Percentiles rank a stretch among this genome's conserved stretches.
Evolutionary conservation across 92 coral and sea anemone genomes (phyloP).

Genomic region (Phenganax marumi): DNA sequence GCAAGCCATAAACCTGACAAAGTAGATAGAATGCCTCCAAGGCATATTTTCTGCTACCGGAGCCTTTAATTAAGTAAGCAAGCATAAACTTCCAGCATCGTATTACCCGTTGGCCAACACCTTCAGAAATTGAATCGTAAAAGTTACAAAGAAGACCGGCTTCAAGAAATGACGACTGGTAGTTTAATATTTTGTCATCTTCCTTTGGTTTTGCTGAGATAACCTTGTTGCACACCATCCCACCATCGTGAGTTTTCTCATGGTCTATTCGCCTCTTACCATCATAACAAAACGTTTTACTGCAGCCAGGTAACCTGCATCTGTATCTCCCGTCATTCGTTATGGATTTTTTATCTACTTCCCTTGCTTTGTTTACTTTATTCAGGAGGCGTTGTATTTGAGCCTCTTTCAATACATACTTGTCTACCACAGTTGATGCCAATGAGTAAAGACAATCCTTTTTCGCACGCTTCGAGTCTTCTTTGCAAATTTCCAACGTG

Average conservation of each 20-base stretch:
- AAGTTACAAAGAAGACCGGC: background rate
- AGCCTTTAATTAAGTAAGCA: slow-evolving; percentile 54
- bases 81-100: slow-evolving; percentile 55
- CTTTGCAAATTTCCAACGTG: background rate
- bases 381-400: background rate
- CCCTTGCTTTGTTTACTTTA: background rate
- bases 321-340: background rate
- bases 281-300: slow-evolving; percentile 1
- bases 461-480: background rate
- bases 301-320: slow-evolving; percentile 27
- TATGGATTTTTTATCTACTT: background rate
- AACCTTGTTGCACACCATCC: background rate
- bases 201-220: background rate
- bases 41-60: slow-evolving; percentile 53
- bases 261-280: slow-evolving; percentile 25
- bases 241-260: background rate
- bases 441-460: background rate
- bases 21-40: slow-evolving; percentile 61
- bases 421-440: background rate
- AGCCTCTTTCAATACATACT: background rate
- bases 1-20: slow-evolving; percentile 49
- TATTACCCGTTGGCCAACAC: background rate
- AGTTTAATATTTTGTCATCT: background rate
- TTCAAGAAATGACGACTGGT: background rate
- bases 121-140: slow-evolving; percentile 3